phyloP scores from a whole-genome alignment of 2,888 invertebrate species.

The Halictus ligatus region DNA sequence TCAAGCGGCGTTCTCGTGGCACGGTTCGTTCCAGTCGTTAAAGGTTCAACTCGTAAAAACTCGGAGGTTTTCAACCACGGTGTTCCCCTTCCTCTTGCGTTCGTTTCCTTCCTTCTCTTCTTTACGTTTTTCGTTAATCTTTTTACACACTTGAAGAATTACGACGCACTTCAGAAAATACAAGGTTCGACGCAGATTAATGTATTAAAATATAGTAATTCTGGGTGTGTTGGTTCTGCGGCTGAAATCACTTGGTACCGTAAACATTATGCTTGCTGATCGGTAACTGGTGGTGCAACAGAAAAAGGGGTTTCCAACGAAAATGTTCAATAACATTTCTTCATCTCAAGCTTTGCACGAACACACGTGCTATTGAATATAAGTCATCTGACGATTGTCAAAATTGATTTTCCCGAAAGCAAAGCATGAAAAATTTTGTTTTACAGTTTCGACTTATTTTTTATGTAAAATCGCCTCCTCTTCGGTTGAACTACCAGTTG shows the following conservation, averaged over 20 bases:
- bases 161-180: not conserved
- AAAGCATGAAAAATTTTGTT: too few species aligned
- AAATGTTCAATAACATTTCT: too few species aligned
- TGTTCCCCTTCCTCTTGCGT: not conserved
- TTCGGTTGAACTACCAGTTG: too few species aligned
- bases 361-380: too few species aligned
- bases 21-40: slow-evolving; percentile 66
- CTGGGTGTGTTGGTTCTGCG: not conserved
- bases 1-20: slow-evolving; percentile 26
- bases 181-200: not conserved
- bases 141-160: not conserved
- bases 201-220: not conserved
- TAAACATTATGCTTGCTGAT: not conserved
- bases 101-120: not conserved
- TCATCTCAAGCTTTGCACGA: too few species aligned
- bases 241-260: not conserved
- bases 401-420: too few species aligned
- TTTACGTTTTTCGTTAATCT: not conserved
- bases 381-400: too few species aligned
- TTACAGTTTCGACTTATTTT: too few species aligned
- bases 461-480: too few species aligned
- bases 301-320: not conserved
- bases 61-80: slow-evolving; percentile 45
- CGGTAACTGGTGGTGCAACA: not conserved
- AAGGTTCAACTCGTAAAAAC: slow-evolving; percentile 68